phyloP scores from a whole-genome alignment of 2,888 invertebrate species.

The Sepioteuthis lessoniana region DNA sequence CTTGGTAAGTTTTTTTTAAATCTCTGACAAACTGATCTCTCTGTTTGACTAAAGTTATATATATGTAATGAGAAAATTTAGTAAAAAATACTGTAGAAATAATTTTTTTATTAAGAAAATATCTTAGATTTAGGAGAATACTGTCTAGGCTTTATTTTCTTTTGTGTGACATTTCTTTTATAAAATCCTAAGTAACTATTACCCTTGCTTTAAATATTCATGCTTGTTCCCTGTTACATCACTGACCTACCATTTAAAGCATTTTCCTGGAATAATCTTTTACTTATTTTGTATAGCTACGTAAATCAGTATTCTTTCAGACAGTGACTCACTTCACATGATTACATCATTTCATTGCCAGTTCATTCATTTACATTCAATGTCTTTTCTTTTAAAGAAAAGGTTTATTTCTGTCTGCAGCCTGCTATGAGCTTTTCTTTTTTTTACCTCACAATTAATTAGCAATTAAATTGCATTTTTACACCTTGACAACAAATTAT shows the following conservation, averaged over 20 bases:
- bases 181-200: too few species aligned
- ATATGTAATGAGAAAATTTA: not conserved
- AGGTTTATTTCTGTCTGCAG: not conserved
- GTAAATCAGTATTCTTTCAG: not conserved
- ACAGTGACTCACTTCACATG: conserved; percentile 3
- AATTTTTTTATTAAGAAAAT: not conserved
- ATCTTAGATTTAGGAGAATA: not conserved
- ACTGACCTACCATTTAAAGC: not conserved
- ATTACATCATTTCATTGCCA: not conserved
- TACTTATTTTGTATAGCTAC: not conserved
- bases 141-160: not conserved
- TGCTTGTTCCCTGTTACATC: not conserved
- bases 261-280: not conserved
- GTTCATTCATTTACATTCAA: not conserved
- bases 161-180: not conserved
- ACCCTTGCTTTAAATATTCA: too few species aligned
- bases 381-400: not conserved
- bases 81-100: not conserved
- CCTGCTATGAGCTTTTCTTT: not conserved
- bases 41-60: too few species aligned
- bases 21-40: not conserved
- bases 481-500: too few species aligned
- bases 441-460: too few species aligned
- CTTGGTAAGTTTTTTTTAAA: too few species aligned
- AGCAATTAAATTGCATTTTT: too few species aligned